Evolutionary conservation across 2,888 invertebrate genomes (phyloP).

Genomic region (Cataglyphis albicans): DNA sequence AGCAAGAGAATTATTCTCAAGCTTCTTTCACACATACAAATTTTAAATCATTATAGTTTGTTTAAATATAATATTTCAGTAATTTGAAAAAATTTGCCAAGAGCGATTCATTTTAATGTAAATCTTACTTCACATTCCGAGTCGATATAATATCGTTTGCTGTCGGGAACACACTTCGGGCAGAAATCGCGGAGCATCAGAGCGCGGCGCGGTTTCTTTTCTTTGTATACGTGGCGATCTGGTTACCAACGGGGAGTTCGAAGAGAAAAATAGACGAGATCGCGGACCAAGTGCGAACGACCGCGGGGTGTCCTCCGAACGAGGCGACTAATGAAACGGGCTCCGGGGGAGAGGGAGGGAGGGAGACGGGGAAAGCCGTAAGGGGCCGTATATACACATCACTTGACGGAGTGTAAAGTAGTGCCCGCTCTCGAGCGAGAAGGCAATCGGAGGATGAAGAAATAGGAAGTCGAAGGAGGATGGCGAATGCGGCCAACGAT

Average conservation of each 20-base stretch:
- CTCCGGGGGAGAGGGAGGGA: not conserved
- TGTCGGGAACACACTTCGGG: conserved; percentile 22
- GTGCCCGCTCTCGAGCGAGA: conserved; percentile 16
- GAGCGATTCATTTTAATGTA: not conserved
- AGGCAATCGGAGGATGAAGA: conserved; percentile 12
- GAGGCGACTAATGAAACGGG: conserved; percentile 25
- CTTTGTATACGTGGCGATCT: conserved; percentile 46
- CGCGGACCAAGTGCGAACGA: not conserved
- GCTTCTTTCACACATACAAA: not conserved
- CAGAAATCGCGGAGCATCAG: conserved; percentile 34
- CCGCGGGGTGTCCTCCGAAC: not conserved
- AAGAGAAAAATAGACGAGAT: conserved; percentile 18
- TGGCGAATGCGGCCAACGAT: not conserved
- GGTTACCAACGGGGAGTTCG: conserved; percentile 57
- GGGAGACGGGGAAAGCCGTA: conserved; percentile 13
- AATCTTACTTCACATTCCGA: conserved; percentile 7
- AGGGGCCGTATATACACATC: conserved; percentile 19
- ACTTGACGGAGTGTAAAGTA: conserved; percentile 53
- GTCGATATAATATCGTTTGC: not conserved
- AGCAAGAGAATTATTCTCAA: not conserved
- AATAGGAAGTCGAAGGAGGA: conserved; percentile 10
- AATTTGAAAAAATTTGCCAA: not conserved
- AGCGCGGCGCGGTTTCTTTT: conserved; percentile 1
- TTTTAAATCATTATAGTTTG: not conserved
- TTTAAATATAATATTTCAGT: not conserved